Evolutionary conservation across 1,140 invertebrate genomes (phyloP).

Genomic region (Amyelois transitella): DNA sequence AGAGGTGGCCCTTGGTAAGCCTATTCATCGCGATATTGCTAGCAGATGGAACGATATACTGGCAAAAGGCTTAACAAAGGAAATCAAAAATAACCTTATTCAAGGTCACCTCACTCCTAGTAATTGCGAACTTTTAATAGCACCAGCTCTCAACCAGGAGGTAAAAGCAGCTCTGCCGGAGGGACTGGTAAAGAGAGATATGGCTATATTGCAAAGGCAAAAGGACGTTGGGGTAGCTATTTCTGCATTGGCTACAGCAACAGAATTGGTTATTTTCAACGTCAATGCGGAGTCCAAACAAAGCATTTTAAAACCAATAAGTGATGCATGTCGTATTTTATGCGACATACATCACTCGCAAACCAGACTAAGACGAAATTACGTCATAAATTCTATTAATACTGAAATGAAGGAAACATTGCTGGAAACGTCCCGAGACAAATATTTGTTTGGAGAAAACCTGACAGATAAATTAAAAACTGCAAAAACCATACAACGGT

Average conservation of each 20-base stretch:
- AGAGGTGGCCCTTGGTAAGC: neutral
- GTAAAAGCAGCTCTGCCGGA: slow-evolving; percentile 5
- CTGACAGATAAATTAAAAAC: slow-evolving; percentile 11
- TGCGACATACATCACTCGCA: slow-evolving; percentile 7
- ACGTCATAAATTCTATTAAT: slow-evolving; percentile 3
- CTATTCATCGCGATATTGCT: slow-evolving; percentile 4
- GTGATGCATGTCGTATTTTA: slow-evolving; percentile 11
- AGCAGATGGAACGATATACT: slow-evolving; percentile 8
- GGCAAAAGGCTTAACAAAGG: slow-evolving; percentile 4
- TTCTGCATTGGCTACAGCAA: slow-evolving; percentile 4
- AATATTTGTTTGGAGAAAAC: slow-evolving; percentile 13
- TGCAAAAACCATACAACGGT: slow-evolving; percentile 6
- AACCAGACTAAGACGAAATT: slow-evolving; percentile 7
- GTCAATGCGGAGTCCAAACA: neutral
- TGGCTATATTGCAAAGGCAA: neutral
- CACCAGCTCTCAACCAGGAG: slow-evolving; percentile 8
- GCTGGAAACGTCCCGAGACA: neutral
- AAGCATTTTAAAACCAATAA: slow-evolving; percentile 4
- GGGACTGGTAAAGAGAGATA: neutral
- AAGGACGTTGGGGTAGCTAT: slow-evolving; percentile 4
- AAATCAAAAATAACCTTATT: neutral
- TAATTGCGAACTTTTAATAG: slow-evolving; percentile 6
- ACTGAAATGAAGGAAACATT: slow-evolving; percentile 1
- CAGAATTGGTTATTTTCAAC: neutral
- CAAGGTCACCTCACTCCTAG: neutral